These are phyloP conservation scores for Sitophilus oryzae DNA, from an alignment of 1,140 invertebrate genomes.

Conservation along the genomic window DNA sequence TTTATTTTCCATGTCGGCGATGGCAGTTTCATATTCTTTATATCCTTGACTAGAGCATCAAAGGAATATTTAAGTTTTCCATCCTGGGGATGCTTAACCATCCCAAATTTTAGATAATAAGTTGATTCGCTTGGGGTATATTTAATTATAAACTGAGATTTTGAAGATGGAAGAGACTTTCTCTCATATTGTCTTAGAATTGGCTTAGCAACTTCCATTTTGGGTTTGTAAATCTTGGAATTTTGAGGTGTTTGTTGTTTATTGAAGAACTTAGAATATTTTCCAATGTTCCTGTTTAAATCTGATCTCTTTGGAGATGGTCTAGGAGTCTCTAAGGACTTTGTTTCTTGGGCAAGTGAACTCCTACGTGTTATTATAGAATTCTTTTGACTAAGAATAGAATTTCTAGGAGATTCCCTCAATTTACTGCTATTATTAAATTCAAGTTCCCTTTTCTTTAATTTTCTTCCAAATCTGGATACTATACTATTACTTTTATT, in stretches of 20 bases:
- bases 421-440: background rate
- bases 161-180: background rate
- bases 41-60: conserved; percentile 25
- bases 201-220: too few relatives aligned
- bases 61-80: conserved; percentile 26
- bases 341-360: too few relatives aligned
- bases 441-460: conserved; percentile 15
- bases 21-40: conserved; percentile 30
- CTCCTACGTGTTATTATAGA: too few relatives aligned
- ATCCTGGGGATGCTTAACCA: conserved; percentile 13
- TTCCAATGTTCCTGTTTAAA: too few relatives aligned
- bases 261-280: too few relatives aligned
- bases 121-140: conserved; percentile 10
- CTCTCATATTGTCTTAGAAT: background rate
- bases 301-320: too few relatives aligned
- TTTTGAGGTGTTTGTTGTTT: too few relatives aligned
- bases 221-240: too few relatives aligned
- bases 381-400: background rate
- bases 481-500: conserved; percentile 14
- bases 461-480: conserved; percentile 11
- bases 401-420: background rate
- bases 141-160: conserved; percentile 20
- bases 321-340: too few relatives aligned
- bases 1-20: conserved; percentile 30
- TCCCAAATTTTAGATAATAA: conserved; percentile 20